Evolutionary conservation across 2,888 invertebrate species (phyloP).

Genomic region (Linyphia triangularis): DNA sequence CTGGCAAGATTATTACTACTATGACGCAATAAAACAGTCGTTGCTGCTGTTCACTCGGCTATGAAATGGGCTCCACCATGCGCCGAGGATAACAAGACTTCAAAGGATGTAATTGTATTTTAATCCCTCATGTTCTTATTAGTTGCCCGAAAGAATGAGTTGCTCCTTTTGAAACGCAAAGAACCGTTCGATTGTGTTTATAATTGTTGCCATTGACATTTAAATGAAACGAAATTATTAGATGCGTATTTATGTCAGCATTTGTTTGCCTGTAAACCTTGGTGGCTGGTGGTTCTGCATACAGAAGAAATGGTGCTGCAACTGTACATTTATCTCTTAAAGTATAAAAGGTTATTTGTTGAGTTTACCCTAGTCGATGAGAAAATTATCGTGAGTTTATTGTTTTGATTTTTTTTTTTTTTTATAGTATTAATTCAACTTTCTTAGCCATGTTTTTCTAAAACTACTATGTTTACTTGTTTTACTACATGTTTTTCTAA

Average conservation of each 20-base stretch:
- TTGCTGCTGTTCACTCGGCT: constrained; percentile 26
- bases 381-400: too few species aligned
- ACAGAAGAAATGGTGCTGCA: background rate
- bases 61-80: constrained; percentile 49
- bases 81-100: background rate
- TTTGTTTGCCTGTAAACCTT: background rate
- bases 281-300: background rate
- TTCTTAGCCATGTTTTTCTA: too few species aligned
- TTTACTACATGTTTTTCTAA: too few species aligned
- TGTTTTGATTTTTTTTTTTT: too few species aligned
- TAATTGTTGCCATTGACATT: constrained; percentile 6
- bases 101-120: constrained; percentile 18
- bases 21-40: constrained; percentile 5
- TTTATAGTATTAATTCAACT: too few species aligned
- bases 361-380: too few species aligned
- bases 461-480: too few species aligned
- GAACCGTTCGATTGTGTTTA: constrained; percentile 1
- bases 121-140: background rate
- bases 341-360: too few species aligned
- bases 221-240: constrained; percentile 12
- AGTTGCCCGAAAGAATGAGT: constrained; percentile 13
- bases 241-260: background rate
- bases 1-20: background rate
- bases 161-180: background rate
- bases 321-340: too few species aligned